Conservation (phyloP, 2,888 invertebrate species). For the Ashinkailepas kermadecensis region DNA sequence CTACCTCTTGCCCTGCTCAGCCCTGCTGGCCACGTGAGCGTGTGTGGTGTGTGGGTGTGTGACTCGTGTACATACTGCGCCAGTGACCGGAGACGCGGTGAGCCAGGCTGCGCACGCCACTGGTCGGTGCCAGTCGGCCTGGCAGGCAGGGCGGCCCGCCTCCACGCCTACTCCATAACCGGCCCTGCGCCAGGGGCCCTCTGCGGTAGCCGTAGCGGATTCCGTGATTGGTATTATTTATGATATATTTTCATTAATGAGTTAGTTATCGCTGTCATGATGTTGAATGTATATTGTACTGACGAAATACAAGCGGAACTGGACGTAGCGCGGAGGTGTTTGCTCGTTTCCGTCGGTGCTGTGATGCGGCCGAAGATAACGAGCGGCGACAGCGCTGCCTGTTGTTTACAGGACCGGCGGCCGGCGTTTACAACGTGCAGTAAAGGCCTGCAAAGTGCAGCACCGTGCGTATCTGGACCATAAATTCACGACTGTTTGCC, state of each 20-base stretch:
- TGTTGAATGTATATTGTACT: background rate
- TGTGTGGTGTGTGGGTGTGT: background rate
- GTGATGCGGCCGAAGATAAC: background rate
- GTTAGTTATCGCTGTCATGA: constrained; percentile 9
- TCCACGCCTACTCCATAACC: background rate
- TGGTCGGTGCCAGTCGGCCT: no score
- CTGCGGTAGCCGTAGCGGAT: background rate
- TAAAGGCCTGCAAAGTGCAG: background rate
- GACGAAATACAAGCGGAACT: constrained; percentile 3
- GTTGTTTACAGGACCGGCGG: background rate
- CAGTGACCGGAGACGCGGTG: background rate
- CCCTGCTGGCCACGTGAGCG: background rate
- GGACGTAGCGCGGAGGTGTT: background rate
- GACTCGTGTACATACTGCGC: constrained; percentile 13
- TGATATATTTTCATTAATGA: constrained; percentile 11
- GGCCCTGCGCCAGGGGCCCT: background rate
- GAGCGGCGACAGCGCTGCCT: background rate
- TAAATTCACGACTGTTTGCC: background rate
- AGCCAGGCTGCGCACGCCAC: background rate
- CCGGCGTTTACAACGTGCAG: background rate
- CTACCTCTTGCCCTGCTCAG: background rate
- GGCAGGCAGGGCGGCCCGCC: background rate
- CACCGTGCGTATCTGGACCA: background rate
- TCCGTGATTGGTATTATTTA: constrained; percentile 18
- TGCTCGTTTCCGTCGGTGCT: background rate